These are phyloP conservation scores for Botia kubotai DNA, from an alignment of 2,797 vertebrate genomes.

Conservation along the genomic window DNA sequence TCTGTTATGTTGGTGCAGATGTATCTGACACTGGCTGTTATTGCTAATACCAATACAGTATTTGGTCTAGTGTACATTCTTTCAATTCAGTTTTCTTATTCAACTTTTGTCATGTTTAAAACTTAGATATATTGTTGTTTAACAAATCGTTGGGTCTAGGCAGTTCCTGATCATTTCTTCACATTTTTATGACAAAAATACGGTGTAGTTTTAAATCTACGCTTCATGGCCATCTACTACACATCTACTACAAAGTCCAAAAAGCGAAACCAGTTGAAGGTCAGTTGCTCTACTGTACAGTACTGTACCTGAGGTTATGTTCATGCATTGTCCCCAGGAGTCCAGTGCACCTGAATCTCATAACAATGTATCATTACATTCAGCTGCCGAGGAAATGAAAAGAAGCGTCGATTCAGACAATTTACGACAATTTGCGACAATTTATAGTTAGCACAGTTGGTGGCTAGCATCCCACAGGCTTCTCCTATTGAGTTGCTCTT, in stretches of 20 bases:
- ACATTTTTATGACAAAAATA: neutral
- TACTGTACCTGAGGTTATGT: neutral
- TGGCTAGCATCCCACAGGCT: neutral
- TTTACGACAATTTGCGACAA: neutral
- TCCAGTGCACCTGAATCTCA: neutral
- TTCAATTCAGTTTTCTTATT: too few species aligned
- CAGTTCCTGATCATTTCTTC: neutral
- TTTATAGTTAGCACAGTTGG: neutral
- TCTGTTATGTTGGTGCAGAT: too few species aligned
- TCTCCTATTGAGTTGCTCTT: neutral
- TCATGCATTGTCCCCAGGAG: neutral
- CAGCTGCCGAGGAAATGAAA: conserved; percentile 10
- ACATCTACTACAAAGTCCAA: neutral
- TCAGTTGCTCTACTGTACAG: neutral
- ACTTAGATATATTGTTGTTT: too few species aligned
- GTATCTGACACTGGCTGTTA: too few species aligned
- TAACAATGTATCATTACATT: conserved; percentile 10
- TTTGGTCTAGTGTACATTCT: too few species aligned
- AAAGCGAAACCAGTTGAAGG: conserved; percentile 1
- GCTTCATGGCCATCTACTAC: neutral
- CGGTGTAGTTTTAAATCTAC: neutral
- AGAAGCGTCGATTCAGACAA: neutral
- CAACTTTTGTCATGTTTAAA: too few species aligned
- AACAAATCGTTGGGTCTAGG: neutral
- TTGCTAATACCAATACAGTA: too few species aligned